Evolutionary conservation across 2,113 vertebrate species (phyloP), one percentile per base, ranked within the genome.

Genomic region (Dromaius novaehollandiae): DNA sequence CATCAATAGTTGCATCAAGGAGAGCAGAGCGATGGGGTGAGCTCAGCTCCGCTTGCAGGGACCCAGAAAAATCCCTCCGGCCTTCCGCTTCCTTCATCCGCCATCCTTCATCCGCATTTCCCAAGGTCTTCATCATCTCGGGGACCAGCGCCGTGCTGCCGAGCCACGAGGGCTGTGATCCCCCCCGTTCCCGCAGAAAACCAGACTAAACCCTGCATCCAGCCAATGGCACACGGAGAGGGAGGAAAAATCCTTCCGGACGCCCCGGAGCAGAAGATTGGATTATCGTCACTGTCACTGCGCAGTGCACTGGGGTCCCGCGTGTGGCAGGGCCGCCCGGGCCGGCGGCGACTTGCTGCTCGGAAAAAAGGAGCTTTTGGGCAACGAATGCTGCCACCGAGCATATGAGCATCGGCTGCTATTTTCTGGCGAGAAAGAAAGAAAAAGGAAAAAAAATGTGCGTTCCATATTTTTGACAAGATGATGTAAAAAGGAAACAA

Each of bases 401-500:
- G 73, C 71, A 9, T 11, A 14, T 0, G 0, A 80, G 68, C 6
- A 0, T 34, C 22, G 22, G 66, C 81, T 75, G 75, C 38, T 34
- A 63, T 26, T 40, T 61, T 30, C 32, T 4, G 2, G 13, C 11
- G 2, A 38, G 61, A 24, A 36, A 38, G 20, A 12, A 38, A 9
- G 11, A 20, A 38, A 38, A 64, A 38, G 25, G 36, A 4, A 18
- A 68, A 42, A 70, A 75, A 56, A 86, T 0, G 22, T 14, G 22
- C 3, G 11, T 36, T 34, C 60, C 70, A 34, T 20, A 42, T 86
- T 86, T 86, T 83, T 68, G 58, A 50, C 28, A 19, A n/a, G 82
- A 50, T 80, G 93, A 80, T 60, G 88, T 38, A 63, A 73, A 91
- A 84, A 73, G 88, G 51, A 81, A 93, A 81, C n/a, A 66, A 89